These are phyloP conservation scores for Steatornis caripensis DNA, from an alignment of 2,113 vertebrate species.

Conservation along the genomic window DNA sequence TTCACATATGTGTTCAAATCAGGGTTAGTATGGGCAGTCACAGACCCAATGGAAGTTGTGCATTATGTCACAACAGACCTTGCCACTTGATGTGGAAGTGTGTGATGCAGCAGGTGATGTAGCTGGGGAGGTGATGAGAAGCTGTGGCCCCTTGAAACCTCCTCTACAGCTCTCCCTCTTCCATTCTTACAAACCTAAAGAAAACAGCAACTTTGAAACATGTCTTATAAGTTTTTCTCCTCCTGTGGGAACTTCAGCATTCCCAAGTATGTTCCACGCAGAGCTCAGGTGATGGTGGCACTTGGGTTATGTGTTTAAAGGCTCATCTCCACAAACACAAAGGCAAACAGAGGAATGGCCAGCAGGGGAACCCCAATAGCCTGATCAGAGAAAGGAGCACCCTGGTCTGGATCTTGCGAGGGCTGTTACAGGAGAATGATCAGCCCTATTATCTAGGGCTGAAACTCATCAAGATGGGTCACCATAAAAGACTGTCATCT, in stretches of 20 bases:
- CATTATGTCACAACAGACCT: not conserved
- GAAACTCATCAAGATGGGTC: not conserved
- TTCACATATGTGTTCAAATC: not conserved
- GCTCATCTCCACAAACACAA: not conserved
- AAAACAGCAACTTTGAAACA: not conserved
- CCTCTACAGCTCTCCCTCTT: not conserved
- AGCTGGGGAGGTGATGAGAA: not conserved
- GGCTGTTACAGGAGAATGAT: not conserved
- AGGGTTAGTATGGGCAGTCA: not conserved
- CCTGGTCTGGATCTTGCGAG: not conserved
- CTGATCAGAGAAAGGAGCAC: not conserved
- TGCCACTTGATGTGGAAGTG: not conserved
- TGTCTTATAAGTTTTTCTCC: not conserved
- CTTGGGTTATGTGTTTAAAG: not conserved
- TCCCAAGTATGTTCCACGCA: accelerated
- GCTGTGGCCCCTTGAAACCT: not conserved
- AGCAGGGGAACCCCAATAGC: not conserved
- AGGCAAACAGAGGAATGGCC: not conserved
- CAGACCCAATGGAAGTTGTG: not conserved
- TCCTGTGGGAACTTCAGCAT: not conserved
- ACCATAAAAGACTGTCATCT: not conserved
- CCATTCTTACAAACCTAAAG: not conserved
- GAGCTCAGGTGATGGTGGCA: not conserved
- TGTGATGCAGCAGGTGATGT: not conserved
- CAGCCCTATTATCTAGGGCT: not conserved